Evolutionary conservation across 2,888 invertebrate species (phyloP).

Genomic region (Pocota personata): DNA sequence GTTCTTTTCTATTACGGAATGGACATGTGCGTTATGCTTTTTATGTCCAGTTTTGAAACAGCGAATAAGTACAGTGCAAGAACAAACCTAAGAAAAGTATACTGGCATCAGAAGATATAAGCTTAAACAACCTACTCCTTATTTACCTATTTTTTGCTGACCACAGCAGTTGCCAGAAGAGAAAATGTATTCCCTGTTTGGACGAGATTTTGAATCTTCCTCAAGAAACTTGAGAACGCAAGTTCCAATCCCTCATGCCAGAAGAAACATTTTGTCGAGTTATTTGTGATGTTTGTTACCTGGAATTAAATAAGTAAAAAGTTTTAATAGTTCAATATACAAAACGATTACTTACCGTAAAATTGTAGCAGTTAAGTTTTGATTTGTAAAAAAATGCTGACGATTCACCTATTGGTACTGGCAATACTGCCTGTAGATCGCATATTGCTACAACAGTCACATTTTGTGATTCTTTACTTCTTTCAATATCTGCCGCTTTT

Average conservation of each 20-base stretch:
- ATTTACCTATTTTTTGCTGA: conserved; percentile 22
- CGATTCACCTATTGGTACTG: neutral
- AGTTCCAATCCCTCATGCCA: neutral
- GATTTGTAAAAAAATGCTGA: conserved; percentile 4
- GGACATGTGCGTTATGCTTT: conserved; percentile 26
- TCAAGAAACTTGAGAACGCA: conserved; percentile 6
- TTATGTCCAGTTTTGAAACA: conserved; percentile 36
- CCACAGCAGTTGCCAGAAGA: conserved; percentile 4
- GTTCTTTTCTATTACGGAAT: conserved; percentile 14
- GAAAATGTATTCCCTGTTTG: conserved; percentile 11
- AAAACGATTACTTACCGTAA: conserved; percentile 26
- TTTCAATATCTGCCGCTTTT: neutral
- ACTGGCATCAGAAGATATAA: conserved; percentile 18
- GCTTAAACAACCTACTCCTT: conserved; percentile 26
- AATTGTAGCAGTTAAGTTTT: no score
- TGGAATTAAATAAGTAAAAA: conserved; percentile 33
- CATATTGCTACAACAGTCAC: conserved; percentile 22
- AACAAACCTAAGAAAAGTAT: conserved; percentile 28
- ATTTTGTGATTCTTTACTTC: conserved; percentile 12
- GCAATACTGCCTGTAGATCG: conserved; percentile 13
- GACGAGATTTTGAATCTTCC: neutral
- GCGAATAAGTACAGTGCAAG: conserved; percentile 36
- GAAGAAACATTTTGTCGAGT: conserved; percentile 25
- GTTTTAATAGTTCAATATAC: conserved; percentile 10
- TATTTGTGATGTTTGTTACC: conserved; percentile 27